These are phyloP conservation scores for Aphelocoma californica DNA, from an alignment of 2,797 vertebrate genomes.

Conservation along the genomic window DNA sequence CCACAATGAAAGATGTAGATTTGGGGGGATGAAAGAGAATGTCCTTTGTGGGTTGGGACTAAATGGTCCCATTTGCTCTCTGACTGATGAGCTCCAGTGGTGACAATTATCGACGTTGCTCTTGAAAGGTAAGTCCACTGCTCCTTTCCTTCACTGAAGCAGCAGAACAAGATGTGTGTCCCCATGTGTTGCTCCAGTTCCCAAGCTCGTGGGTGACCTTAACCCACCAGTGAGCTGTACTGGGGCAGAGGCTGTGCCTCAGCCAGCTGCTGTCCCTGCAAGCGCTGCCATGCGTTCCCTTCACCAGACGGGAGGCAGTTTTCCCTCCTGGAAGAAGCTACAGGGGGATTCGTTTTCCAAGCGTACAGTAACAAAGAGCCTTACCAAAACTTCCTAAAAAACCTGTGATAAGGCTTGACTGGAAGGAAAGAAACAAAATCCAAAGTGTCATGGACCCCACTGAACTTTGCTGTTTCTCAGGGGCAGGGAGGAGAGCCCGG, in stretches of 20 bases:
- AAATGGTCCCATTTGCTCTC: not conserved
- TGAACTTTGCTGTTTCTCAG: slow-evolving; percentile 9
- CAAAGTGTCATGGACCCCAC: not conserved
- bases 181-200: not conserved
- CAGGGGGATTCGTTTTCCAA: not conserved
- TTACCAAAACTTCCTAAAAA: not conserved
- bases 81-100: not conserved
- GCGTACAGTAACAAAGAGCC: not conserved
- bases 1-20: not conserved
- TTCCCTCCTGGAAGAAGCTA: not conserved
- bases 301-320: fast-evolving
- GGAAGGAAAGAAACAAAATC: not conserved
- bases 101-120: fast-evolving
- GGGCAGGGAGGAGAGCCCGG: not conserved
- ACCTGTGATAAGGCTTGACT: not conserved
- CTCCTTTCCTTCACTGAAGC: not conserved
- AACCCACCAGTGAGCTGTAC: fast-evolving
- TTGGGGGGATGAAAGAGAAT: not conserved
- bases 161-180: not conserved
- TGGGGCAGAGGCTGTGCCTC: not conserved
- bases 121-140: not conserved
- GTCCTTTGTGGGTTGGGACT: not conserved
- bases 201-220: not conserved
- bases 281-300: fast-evolving
- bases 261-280: fast-evolving